These are phyloP conservation scores for Aphelinus atriplicis DNA, from an alignment of 1,140 invertebrate genomes.

Conservation along the genomic window DNA sequence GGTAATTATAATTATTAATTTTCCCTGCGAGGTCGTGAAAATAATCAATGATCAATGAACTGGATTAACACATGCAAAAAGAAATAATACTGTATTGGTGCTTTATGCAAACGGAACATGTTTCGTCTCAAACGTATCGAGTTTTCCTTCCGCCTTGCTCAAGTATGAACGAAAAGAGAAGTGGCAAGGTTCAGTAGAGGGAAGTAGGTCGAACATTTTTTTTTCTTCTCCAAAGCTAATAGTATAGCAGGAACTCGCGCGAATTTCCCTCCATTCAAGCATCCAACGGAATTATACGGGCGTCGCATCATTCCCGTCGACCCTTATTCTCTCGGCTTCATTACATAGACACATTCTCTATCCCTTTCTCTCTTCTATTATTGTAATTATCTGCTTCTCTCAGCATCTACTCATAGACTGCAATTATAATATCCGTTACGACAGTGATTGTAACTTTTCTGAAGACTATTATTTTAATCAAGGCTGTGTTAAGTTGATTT, in stretches of 20 bases:
- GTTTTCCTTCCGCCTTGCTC: not conserved
- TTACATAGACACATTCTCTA: no score
- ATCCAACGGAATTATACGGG: constrained; percentile 1
- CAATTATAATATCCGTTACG: constrained; percentile 16
- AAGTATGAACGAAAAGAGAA: not conserved
- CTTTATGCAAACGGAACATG: no score
- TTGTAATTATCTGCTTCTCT: constrained; percentile 18
- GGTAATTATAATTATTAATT: no score
- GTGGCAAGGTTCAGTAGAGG: constrained; percentile 11
- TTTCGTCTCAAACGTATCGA: not conserved
- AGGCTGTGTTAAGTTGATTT: constrained; percentile 9
- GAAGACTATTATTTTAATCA: constrained; percentile 5
- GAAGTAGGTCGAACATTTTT: constrained; percentile 30
- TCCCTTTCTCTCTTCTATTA: not conserved
- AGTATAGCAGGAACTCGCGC: not conserved
- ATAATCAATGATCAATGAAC: no score
- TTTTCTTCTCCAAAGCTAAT: constrained; percentile 2
- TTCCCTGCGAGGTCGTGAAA: no score
- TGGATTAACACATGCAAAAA: no score
- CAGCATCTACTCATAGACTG: constrained; percentile 20
- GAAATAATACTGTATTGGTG: no score
- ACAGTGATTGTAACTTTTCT: constrained; percentile 23
- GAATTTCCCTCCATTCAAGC: not conserved
- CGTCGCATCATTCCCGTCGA: not conserved
- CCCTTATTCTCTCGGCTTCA: not conserved